A percentile compares a stretch with the other conserved stretches of the same genome.
Evolutionary conservation across 2,113 vertebrate species (phyloP).

Genomic region (Malurus cyaneus): DNA sequence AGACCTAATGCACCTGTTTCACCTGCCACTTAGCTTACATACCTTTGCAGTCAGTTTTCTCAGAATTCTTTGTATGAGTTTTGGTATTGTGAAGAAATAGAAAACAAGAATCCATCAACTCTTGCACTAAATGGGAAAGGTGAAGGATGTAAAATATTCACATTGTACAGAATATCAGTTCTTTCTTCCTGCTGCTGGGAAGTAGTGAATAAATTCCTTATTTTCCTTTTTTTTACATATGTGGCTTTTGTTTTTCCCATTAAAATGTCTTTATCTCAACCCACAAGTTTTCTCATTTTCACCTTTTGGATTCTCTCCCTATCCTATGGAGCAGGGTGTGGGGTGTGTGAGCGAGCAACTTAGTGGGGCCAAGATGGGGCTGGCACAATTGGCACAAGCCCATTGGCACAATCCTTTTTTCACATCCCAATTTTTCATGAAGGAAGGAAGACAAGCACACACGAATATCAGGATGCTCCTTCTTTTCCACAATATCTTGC

Average conservation of each 20-base stretch:
- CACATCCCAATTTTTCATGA: neutral
- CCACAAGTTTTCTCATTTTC: neutral
- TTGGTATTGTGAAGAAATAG: neutral
- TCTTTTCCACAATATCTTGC: neutral
- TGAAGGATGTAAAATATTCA: neutral
- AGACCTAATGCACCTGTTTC: slow-evolving; percentile 1
- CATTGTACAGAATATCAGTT: neutral
- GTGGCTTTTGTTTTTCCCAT: neutral
- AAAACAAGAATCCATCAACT: neutral
- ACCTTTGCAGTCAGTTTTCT: neutral
- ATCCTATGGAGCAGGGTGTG: accelerated
- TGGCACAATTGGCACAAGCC: neutral
- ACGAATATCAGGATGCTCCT: neutral
- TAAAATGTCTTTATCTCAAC: neutral
- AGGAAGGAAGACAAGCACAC: neutral
- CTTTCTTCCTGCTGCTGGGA: neutral
- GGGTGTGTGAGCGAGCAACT: neutral
- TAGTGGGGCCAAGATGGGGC: neutral
- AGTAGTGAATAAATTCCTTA: neutral
- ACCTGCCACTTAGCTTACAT: neutral
- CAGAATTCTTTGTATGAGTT: neutral
- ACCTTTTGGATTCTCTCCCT: neutral
- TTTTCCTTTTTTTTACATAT: neutral
- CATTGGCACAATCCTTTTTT: neutral
- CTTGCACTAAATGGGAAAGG: neutral